Percentiles rank a stretch among this genome's conserved stretches.
phyloP scores from a whole-genome alignment of 2,888 invertebrate genomes.

The Calameuta pallipes region DNA sequence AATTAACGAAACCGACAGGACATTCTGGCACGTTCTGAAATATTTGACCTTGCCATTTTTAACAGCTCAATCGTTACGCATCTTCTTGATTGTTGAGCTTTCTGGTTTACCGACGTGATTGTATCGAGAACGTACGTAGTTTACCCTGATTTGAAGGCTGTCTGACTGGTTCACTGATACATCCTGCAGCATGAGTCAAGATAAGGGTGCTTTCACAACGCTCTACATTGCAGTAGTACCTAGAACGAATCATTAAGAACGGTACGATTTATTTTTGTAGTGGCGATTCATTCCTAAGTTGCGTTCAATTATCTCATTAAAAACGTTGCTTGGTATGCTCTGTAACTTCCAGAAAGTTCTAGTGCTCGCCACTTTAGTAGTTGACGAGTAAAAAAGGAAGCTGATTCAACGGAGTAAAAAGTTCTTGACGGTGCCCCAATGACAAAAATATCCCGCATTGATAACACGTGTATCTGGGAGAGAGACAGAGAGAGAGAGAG shows the following conservation, averaged over 20 bases:
- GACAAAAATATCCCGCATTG: not conserved
- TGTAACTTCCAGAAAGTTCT: not conserved
- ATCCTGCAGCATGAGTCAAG: not conserved
- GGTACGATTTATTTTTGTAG: not conserved
- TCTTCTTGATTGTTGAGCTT: not conserved
- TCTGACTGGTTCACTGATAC: not conserved
- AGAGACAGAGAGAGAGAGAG: too few species aligned
- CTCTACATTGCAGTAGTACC: not conserved
- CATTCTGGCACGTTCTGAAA: not conserved
- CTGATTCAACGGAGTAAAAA: not conserved
- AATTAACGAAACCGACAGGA: conserved; percentile 8
- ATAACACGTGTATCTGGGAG: not conserved
- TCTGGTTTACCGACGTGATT: not conserved
- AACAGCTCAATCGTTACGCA: not conserved
- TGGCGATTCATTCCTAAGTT: not conserved
- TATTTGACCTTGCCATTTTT: not conserved
- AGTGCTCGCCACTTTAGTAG: not conserved
- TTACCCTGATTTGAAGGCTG: not conserved
- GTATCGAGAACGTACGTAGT: not conserved
- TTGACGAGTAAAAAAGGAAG: not conserved
- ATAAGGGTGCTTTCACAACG: not conserved
- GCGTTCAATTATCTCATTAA: not conserved
- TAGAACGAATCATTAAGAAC: not conserved
- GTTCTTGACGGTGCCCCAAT: not conserved
- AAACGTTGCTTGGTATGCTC: not conserved